Base-by-base conservation (phyloP, 2,113 vertebrate species). In the Colius striatus region DNA sequence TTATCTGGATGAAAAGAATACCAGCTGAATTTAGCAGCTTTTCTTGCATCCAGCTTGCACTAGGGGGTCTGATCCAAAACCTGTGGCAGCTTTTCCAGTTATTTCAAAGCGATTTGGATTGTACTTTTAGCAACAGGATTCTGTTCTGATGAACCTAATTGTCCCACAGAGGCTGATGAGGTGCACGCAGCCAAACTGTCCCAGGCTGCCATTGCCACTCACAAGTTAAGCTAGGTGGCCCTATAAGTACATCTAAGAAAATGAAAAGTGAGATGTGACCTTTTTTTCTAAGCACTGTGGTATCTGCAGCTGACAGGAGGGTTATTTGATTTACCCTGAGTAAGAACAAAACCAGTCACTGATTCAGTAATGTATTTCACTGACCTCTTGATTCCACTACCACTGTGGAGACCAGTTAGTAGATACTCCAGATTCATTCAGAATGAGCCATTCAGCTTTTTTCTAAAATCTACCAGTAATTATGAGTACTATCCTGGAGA, bases 1-100 rank as follows among this genome's bases (percentile, higher is more conserved):
- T 97, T 73, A 95, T 73, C 66, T n/a, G 41, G 71, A 73, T 94
- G 73, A 95, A 89, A 95, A 92, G 70, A 82, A 82, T 54, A 81
- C 47, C 29, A 47, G 41, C 61, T 41, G 80, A 91, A 94, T 95
- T 95, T 73, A 75, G 54, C 73, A 87, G 87, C 50, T 92, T 87
- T 95, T 89, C 84, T 83, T 92, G 70, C 74, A 94, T 94, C 53
- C 62, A 92, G 53, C 57, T 77, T 90, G 57, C 57, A 41, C 27
- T 17, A 74, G n/a, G 26, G 25, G 26, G 53, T 72, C 72, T 82
- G 65, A 92, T 94, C 84, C 30, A 60, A 96, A 91, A 53, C 17
- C 77, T 57, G 10, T n/a, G 45, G 58, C 73, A 95, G 70, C 36
- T 81, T 91, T 91, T 87, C 74, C 57, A 45, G 57, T 67, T 81